Evolutionary conservation across 2,797 vertebrate genomes (phyloP).

Genomic region (Sarcophilus harrisii): DNA sequence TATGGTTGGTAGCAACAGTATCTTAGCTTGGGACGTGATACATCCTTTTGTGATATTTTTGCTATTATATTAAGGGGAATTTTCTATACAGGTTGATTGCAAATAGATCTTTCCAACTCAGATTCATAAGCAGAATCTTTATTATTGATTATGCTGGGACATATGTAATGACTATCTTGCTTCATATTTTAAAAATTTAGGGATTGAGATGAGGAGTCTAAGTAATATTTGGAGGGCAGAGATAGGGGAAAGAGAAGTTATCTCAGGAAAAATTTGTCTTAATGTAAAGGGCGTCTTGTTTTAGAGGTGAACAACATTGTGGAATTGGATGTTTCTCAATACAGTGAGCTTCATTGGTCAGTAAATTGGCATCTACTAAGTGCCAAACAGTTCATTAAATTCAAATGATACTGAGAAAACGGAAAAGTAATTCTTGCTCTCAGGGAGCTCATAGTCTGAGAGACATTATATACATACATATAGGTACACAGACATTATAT

Average conservation of each 20-base stretch:
- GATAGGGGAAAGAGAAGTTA: background rate
- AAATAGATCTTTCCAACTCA: slow-evolving; percentile 9
- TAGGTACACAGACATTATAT: too few relatives aligned
- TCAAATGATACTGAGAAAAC: background rate
- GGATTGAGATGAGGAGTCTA: background rate
- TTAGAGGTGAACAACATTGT: background rate
- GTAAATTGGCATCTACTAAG: background rate
- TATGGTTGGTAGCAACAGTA: background rate
- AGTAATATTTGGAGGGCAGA: background rate
- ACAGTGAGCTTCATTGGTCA: background rate
- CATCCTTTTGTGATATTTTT: slow-evolving; percentile 3
- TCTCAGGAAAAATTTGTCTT: background rate
- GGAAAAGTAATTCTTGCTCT: background rate
- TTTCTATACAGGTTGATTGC: background rate
- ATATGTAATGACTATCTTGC: background rate
- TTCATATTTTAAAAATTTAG: background rate
- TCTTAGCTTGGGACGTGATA: background rate
- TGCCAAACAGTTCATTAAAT: background rate
- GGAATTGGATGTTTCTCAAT: background rate
- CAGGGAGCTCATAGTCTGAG: background rate
- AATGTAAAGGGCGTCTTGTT: background rate
- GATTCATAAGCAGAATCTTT: background rate
- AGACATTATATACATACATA: background rate
- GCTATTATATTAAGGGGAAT: background rate
- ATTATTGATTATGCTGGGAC: background rate